Conservation (phyloP, 2,888 invertebrate species). For the Sarcophaga carnaria region DNA sequence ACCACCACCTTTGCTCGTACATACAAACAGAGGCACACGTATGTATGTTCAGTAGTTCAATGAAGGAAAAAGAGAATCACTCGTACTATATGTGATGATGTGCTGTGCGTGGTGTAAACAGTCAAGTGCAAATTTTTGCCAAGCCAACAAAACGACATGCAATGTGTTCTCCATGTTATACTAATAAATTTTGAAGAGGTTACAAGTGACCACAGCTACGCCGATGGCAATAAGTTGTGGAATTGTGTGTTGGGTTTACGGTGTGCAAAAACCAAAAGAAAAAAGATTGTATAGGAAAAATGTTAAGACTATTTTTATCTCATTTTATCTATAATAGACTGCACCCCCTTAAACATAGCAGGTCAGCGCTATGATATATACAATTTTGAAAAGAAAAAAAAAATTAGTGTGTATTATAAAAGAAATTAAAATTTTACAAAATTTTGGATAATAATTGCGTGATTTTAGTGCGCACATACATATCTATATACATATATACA, state of each 20-base stretch:
- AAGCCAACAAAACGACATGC: conserved; percentile 6
- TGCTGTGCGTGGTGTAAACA: conserved; percentile 14
- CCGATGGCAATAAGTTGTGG: not conserved
- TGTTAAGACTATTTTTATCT: too few relatives aligned
- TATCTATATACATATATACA: too few relatives aligned
- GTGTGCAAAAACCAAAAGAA: not conserved
- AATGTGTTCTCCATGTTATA: not conserved
- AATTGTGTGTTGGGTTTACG: not conserved
- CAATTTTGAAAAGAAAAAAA: too few relatives aligned
- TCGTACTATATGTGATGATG: conserved; percentile 4
- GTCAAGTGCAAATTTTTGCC: conserved; percentile 36
- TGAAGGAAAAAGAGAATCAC: conserved; percentile 15
- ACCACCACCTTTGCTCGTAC: conserved; percentile 26
- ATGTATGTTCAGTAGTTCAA: not conserved
- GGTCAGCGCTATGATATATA: too few relatives aligned
- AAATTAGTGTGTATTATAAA: too few relatives aligned
- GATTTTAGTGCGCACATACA: too few relatives aligned
- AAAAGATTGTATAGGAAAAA: not conserved
- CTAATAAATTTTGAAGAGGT: not conserved
- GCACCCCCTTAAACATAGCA: too few relatives aligned
- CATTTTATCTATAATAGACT: too few relatives aligned
- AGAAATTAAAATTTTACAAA: too few relatives aligned
- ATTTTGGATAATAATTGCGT: too few relatives aligned
- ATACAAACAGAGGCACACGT: not conserved
- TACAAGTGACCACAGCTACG: not conserved